Evolutionary conservation across 2,888 invertebrate species (phyloP).

Genomic region (Pollenia labialis): DNA sequence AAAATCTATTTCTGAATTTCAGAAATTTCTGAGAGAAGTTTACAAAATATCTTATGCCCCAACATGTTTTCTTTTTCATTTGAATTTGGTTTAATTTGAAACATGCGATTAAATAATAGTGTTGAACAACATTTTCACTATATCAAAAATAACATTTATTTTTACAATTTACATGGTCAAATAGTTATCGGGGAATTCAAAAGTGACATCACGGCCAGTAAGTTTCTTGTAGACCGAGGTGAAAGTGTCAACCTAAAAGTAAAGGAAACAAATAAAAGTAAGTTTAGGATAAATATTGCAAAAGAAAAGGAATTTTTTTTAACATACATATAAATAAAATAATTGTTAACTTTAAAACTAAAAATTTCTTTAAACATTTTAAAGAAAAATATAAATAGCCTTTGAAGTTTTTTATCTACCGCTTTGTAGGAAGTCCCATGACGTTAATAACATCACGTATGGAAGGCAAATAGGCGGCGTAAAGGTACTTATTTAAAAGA

Average conservation of each 20-base stretch:
- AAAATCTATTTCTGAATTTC: slow-evolving; percentile 79
- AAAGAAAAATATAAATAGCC: slow-evolving; percentile 39
- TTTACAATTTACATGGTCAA: slow-evolving; percentile 86
- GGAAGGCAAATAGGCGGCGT: slow-evolving; percentile 81
- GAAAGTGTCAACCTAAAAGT: slow-evolving; percentile 96
- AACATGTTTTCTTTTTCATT: slow-evolving; percentile 7
- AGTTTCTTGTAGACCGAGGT: slow-evolving; percentile 99
- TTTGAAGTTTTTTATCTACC: slow-evolving; percentile 76
- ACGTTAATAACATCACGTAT: slow-evolving; percentile 75
- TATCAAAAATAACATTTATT: slow-evolving; percentile 65
- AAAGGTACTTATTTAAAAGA: not conserved
- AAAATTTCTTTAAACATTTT: not conserved
- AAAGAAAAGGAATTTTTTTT: not conserved
- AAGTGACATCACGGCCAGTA: slow-evolving; percentile 99
- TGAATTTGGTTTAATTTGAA: slow-evolving; percentile 21
- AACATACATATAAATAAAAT: too few species aligned
- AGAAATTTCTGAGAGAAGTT: slow-evolving; percentile 75
- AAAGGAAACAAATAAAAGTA: slow-evolving; percentile 75
- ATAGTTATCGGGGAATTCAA: slow-evolving; percentile 99
- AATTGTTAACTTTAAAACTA: slow-evolving; percentile 50
- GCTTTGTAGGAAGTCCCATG: slow-evolving; percentile 81
- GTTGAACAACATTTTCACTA: slow-evolving; percentile 57
- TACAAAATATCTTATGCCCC: slow-evolving; percentile 56
- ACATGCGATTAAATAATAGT: slow-evolving; percentile 8
- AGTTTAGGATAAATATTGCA: slow-evolving; percentile 6